Conservation (phyloP, 2,888 invertebrate species). For the Craniophora ligustri region DNA sequence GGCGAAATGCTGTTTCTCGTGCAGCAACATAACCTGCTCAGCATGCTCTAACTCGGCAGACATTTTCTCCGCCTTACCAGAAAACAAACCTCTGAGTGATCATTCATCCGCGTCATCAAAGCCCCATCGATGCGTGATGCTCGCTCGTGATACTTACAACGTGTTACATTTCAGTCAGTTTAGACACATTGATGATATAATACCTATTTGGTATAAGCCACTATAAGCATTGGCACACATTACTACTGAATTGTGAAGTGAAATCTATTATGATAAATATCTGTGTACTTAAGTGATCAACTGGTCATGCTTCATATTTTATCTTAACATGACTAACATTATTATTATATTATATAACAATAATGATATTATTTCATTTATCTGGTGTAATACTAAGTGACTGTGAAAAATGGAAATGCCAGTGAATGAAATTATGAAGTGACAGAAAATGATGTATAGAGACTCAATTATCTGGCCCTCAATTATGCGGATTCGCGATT, state of each 20-base stretch:
- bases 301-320: slow-evolving; percentile 7
- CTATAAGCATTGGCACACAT: slow-evolving; percentile 51
- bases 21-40: slow-evolving; percentile 87
- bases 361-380: neutral
- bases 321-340: neutral
- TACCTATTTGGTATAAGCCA: slow-evolving; percentile 41
- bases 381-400: slow-evolving; percentile 7
- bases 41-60: slow-evolving; percentile 86
- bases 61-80: slow-evolving; percentile 86
- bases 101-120: slow-evolving; percentile 62
- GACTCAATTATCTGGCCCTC: too few species aligned
- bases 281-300: slow-evolving; percentile 8
- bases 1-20: slow-evolving; percentile 82
- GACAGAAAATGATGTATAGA: neutral
- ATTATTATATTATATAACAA: neutral
- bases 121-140: slow-evolving; percentile 72
- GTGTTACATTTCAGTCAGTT: slow-evolving; percentile 65
- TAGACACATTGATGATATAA: slow-evolving; percentile 63
- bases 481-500: too few species aligned
- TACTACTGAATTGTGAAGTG: slow-evolving; percentile 41
- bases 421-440: slow-evolving; percentile 11
- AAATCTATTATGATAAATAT: slow-evolving; percentile 12
- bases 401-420: slow-evolving; percentile 19
- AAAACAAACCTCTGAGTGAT: slow-evolving; percentile 85
- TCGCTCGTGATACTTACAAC: slow-evolving; percentile 72